Base-by-base conservation (phyloP, 2,113 vertebrate species). In the Orientallactaga bullata region DNA sequence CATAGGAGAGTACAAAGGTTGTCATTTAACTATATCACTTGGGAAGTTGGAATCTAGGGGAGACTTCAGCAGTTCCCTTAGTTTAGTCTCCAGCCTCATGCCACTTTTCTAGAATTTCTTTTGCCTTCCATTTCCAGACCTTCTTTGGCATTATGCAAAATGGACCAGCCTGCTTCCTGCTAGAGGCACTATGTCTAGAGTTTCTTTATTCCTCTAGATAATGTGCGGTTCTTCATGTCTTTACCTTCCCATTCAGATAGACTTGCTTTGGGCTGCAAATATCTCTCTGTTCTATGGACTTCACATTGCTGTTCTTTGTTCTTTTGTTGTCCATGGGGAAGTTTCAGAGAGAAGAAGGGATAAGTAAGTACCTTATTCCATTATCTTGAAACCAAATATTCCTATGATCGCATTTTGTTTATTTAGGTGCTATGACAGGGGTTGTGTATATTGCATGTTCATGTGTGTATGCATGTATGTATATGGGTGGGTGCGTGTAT, bases 101-200 rank as follows among this genome's bases (percentile, higher is more conserved):
- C 78, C 69, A 83, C 8, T 30, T 79, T 84, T 89, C 60, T 95
- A 58, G 37, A 61, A 71, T 35, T 76, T 65, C 30, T 78, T 82
- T 74, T 76, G 63, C 20, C 35, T 76, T 90, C 65, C 28, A 8
- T 68, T 78, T 88, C 68, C 68, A 23, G 51, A 30, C 4, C 32
- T 63, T 61, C 32, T 63, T 61, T 72, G 55, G 12, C 63, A 47
- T 35, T 4, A 32, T 66, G 32, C 21, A 81, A n/a, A 30, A 39
- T 63, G 7, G 30, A 10, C 35, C 4, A 32, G 3, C 28, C 76
- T 61, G 55, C 65, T 80, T 88, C 30, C 26, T 61, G 3, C 30
- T 65, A 39, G 5, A 20, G 17, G 0, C 5, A 8, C 35, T 71
- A 71, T 71, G 17, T 16, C 16, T 72, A 17, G 39, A 89, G 37